Evolutionary conservation across 2,797 vertebrate genomes (phyloP).

Genomic region (Onychomys arenicola): DNA sequence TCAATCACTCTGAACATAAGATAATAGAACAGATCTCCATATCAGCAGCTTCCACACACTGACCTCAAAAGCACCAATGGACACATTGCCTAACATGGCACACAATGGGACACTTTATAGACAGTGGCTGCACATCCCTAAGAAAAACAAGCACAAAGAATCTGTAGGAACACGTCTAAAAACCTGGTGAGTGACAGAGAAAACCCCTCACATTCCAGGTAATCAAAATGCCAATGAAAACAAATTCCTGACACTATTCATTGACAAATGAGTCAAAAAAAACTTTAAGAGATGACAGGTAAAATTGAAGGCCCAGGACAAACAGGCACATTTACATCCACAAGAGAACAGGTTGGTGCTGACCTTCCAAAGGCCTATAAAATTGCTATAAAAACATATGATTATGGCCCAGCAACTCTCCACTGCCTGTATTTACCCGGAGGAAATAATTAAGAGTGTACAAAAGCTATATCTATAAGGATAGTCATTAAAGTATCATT

Average conservation of each 20-base stretch:
- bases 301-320: neutral
- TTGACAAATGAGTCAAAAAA: neutral
- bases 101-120: neutral
- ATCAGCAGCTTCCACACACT: neutral
- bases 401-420: neutral
- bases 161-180: neutral
- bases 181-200: conserved; percentile 13
- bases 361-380: neutral
- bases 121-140: neutral
- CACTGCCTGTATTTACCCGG: neutral
- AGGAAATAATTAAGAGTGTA: conserved; percentile 2
- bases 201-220: neutral
- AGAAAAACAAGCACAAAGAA: conserved; percentile 14
- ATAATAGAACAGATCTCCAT: neutral
- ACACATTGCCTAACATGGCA: neutral
- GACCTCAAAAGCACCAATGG: neutral
- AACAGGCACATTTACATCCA: neutral
- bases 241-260: conserved; percentile 29
- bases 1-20: neutral
- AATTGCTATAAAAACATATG: neutral
- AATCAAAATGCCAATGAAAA: conserved; percentile 43
- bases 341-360: neutral
- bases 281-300: conserved; percentile 19
- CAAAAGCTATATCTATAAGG: neutral
- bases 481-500: neutral